Evolutionary conservation across 2,113 vertebrate species (phyloP), one percentile per base, ranked within the genome.

Genomic region (Myxocyprinus asiaticus): DNA sequence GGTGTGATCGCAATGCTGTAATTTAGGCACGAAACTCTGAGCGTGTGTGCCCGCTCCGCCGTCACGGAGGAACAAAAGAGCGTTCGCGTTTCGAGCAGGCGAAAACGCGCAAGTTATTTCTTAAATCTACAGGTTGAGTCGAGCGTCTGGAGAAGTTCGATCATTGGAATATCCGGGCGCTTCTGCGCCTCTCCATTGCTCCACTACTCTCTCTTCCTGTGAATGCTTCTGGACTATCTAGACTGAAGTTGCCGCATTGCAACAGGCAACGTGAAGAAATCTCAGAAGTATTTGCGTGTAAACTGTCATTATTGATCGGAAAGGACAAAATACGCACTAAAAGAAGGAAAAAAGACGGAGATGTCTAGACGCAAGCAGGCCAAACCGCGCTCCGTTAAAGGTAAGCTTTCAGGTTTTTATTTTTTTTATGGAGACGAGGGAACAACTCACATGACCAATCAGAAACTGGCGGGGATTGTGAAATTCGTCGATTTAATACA

Each of bases 301-400:
- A 86, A 78, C 73, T 86, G 88, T 85, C 89, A 85, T 83, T 85
- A 90, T 90, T 88, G 81, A 87, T 84, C 84, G 86, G 69, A 87
- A 87, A 90, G 87, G 81, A 83, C 81, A 78, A 87, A 80, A 83
- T 86, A 87, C 82, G 47, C 81, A 85, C 86, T 86, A 88, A 88
- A 88, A 87, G 82, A 77, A 83, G 79, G 81, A 86, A 77, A 33
- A 33, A 33, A 82, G 82, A 83, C 91, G 90, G 95, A 95, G 90
- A 98, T 98, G 96, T 97, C 97, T 87, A 95, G 97, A 86, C 94
- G 97, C 88, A 98, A 98, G 91, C 97, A 98, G 94, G 96, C 97
- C 92, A 98, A 98, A 86, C 97, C 97, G 82, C 96, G 97, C 86
- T 97, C 97, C 85, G 97, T 98, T 78, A 98, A 98, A 97, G 97